These are phyloP conservation scores for Taurulus bubalis DNA, from an alignment of 2,113 vertebrate genomes.

Conservation along the genomic window DNA sequence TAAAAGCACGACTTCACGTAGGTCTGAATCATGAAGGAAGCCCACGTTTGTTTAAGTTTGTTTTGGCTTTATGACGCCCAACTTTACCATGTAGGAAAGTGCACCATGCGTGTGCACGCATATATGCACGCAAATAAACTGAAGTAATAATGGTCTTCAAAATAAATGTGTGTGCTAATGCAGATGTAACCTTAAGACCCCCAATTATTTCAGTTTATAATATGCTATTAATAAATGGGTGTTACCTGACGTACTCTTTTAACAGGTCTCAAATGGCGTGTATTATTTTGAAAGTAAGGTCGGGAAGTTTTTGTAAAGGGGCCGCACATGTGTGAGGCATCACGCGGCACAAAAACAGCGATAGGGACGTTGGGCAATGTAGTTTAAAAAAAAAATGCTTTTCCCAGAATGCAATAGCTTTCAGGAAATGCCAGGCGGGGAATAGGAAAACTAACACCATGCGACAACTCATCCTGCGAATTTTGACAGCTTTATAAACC, in stretches of 20 bases:
- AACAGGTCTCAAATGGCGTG: fast-evolving
- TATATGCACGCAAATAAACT: neutral
- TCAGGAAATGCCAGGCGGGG: conserved; percentile 69
- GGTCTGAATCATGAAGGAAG: neutral
- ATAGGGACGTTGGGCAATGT: conserved; percentile 47
- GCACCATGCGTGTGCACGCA: neutral
- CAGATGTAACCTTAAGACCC: neutral
- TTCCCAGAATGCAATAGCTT: conserved; percentile 69
- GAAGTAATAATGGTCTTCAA: neutral
- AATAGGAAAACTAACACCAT: conserved; percentile 65
- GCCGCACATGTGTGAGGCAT: conserved; percentile 31
- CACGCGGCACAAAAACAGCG: conserved; percentile 13
- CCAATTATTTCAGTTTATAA: neutral
- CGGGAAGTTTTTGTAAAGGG: neutral
- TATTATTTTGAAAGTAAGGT: conserved; percentile 52
- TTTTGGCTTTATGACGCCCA: neutral
- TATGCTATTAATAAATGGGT: neutral
- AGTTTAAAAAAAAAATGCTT: conserved; percentile 12
- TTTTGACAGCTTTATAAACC: neutral
- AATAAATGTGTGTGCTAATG: neutral
- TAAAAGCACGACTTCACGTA: conserved; percentile 41
- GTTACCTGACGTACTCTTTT: neutral
- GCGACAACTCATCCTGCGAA: neutral
- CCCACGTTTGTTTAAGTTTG: neutral
- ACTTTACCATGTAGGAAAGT: neutral